Base-by-base conservation (phyloP, 1,140 invertebrate species). In the Laupala kohalensis region DNA sequence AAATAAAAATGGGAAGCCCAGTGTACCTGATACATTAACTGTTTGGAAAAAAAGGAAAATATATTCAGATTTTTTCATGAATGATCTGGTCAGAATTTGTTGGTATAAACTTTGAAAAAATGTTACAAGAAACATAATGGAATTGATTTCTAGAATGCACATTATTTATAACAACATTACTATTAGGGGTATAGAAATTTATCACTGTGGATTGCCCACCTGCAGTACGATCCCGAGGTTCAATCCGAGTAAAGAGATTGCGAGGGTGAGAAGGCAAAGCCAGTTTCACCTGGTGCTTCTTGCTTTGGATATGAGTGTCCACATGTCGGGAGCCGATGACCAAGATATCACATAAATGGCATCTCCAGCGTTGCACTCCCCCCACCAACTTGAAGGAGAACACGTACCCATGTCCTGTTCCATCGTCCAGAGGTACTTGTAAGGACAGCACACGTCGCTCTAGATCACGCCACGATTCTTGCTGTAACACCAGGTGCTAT, bases 261-360 rank as follows among this genome's bases (percentile, higher is more conserved):
- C 15, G 19, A 15, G 70, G 70, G 28, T 74, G 73, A 5, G 25
- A 27, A 6, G 73, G 73, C 64, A 72, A 25, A 24, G 66, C 67
- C 73, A 74, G 25, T 30, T 72, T 71, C 4, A 71, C 37, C 25
- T 72, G 73, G 53, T 74, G 73, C 25, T 74, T 74, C 24, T 71
- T 71, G 23, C 70, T 69, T 5, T 69, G 66, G 25, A 74, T 74
- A 27, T 74, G 73, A 2, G 65, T 64, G 66, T 69, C 30, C 24
- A 74, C 66, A 65, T 74, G 66, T 19, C 28, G 62, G 29, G 67
- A 70, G 25, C 73, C 70, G 25, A 72, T 64, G 23, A 74, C 63
- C 19, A 72, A 63, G 15, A 74, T 67, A 37, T 72, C 73, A 65
- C 73, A 74, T 23, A 74, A 25, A 23, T 74, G 73, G 64, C 73